Evolutionary conservation across 2,888 invertebrate genomes (phyloP), one percentile per base, ranked within the genome.

Genomic region (Carterocephalus palaemon): DNA sequence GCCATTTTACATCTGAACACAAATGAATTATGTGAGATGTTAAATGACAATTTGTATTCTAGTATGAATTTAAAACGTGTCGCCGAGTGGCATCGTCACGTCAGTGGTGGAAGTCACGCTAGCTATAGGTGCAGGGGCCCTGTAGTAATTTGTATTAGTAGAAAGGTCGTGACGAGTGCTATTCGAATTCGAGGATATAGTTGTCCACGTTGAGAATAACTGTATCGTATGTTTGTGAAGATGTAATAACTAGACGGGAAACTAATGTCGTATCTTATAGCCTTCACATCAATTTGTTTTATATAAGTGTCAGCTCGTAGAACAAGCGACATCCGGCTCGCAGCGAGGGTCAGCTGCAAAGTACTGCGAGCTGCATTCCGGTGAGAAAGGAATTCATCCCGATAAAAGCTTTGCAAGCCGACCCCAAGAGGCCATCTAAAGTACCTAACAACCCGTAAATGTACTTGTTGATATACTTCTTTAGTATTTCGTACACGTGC

Each of bases 301-400:
- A 23, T 29, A 16, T 24, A 22, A 42, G 42, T 34, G 10, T 22
- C 42, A 34, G 28, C 42, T 42, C 42, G 34, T 34, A 42, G 28
- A 42, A 29, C 16, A 42, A 36, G 34, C 34, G 19, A 34, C 42
- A 22, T 42, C 42, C 42, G 42, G 42, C 42, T 42, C 42, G 4
- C 29, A 8, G 10, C 15, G 34, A 34, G 34, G 34, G 34, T 22
- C 22, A n/a, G n/a, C n/a, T n/a, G 15, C 10, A 12, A 22, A 17
- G 7, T 12, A 10, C 19, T 33, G 33, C 12, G 7, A 26, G 28
- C n/a, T 34, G 26, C 34, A 26, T 42, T 42, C 19, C 26, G 19
- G 19, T 42, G 41, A 34, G 24, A 34, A 34, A 20, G 29, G 13
- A 15, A 32, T 23, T 40, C 40, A 12, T 23, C 9, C 2, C 24